Base-by-base conservation (phyloP, 2,888 invertebrate genomes). In the Parelbella ahira region DNA sequence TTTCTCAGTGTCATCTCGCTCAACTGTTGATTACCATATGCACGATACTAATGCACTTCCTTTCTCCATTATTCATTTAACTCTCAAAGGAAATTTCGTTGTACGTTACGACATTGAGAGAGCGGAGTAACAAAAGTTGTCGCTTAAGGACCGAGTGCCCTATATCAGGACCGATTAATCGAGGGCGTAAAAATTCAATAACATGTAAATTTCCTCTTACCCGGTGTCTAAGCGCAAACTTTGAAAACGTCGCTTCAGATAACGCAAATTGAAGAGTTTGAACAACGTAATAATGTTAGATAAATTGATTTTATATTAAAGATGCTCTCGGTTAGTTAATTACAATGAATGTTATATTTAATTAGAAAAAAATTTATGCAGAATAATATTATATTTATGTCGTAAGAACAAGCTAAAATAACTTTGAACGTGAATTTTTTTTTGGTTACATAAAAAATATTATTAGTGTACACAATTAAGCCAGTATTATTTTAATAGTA, bases 111-210 rank as follows among this genome's bases (percentile, higher is more conserved):
- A 25, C 25, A 36, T 11, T 32, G 32, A 12, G 25, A 11, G 27
- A 37, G 27, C 2, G 13, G 19, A 30, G 9, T 19, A 27, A 27
- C 27, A 33, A 41, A 33, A 19, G 20, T 33, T 34, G 32, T 34
- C 27, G 11, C 25, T 42, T 20, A 49, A 48, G 50, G 45, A 39
- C 44, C 36, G 46, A 51, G 47, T 48, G 42, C 43, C 44, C 56
- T 45, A 51, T 45, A 48, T 54, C 47, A 56, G 60, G 63, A 66
- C 66, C 60, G 65, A 66, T 75, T 72, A 76, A 77, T 76, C 68
- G 75, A 76, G 73, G 71, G 79, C 70, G 73, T 76, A 83, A 84
- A 83, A 83, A 86, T 78, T 82, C 86, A 87, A 86, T 86, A 87
- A 80, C 76, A 87, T 87, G 86, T 82, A 86, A 87, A 87, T 86